Conservation (phyloP, 2,113 vertebrate species). For the Erythrocercus mccallii region DNA sequence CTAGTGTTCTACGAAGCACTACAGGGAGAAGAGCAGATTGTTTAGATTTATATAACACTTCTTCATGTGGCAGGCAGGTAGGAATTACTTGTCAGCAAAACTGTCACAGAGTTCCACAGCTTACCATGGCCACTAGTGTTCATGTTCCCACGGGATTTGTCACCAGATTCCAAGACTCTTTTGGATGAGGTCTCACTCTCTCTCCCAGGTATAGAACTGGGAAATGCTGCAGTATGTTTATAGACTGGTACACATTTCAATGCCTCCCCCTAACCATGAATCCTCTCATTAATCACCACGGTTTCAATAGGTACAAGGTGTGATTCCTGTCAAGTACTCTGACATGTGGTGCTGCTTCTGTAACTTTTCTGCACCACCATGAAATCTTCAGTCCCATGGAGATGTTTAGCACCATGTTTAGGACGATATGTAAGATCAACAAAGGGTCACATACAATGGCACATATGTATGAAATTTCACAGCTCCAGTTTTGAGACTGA, state of each 20-base stretch:
- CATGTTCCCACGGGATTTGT: neutral
- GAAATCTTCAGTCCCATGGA: neutral
- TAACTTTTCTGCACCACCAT: neutral
- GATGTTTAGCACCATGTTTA: neutral
- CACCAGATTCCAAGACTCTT: neutral
- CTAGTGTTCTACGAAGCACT: neutral
- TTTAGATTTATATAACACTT: neutral
- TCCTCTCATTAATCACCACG: neutral
- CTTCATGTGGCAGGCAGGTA: neutral
- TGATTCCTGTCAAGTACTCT: neutral
- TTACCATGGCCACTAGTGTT: neutral
- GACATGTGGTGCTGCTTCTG: neutral
- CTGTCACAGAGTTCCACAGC: accelerated
- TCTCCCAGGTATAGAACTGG: neutral
- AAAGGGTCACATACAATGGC: neutral
- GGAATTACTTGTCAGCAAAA: neutral
- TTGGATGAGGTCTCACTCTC: neutral
- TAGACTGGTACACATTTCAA: neutral
- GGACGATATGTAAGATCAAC: neutral
- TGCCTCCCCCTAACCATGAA: neutral
- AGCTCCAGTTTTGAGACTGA: neutral
- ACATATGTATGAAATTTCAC: neutral
- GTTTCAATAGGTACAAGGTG: neutral
- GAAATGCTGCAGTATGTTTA: neutral
- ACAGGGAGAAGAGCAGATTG: neutral